Evolutionary conservation across 2,113 vertebrate species (phyloP).

Genomic region (Lepus americanus): DNA sequence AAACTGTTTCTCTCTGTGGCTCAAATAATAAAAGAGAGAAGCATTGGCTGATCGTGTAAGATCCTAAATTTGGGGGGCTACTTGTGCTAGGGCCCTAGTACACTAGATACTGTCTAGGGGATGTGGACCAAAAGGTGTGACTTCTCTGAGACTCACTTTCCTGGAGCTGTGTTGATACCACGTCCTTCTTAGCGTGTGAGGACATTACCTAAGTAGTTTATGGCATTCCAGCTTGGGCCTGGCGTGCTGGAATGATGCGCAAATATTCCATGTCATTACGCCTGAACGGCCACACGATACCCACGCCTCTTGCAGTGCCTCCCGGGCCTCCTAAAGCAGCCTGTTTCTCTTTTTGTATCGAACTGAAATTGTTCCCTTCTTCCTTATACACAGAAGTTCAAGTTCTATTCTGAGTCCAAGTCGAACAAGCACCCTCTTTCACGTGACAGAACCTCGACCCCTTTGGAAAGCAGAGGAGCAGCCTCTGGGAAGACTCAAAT

Average conservation of each 20-base stretch:
- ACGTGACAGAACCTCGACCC: background rate
- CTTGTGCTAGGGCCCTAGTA: background rate
- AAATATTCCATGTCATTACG: background rate
- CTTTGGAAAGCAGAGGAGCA: background rate
- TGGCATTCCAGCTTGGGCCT: background rate
- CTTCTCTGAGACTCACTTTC: background rate
- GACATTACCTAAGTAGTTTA: background rate
- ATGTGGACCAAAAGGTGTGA: background rate
- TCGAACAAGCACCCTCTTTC: background rate
- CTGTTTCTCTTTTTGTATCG: background rate
- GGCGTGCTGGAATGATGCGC: no score
- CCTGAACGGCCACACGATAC: background rate
- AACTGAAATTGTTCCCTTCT: background rate
- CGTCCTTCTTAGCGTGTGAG: background rate
- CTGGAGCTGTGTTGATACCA: background rate
- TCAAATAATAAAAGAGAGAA: background rate
- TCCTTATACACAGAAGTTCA: background rate
- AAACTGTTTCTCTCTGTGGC: no score
- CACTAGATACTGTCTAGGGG: background rate
- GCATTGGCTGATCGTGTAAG: background rate
- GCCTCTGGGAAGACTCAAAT: no score
- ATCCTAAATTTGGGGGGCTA: background rate
- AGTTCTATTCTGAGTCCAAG: background rate
- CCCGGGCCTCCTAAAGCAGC: background rate
- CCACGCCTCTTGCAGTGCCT: background rate